A percentile compares a stretch with the other conserved stretches of the same genome.
Evolutionary conservation across 2,797 vertebrate species (phyloP).

Genomic region (Poecile montanus): DNA sequence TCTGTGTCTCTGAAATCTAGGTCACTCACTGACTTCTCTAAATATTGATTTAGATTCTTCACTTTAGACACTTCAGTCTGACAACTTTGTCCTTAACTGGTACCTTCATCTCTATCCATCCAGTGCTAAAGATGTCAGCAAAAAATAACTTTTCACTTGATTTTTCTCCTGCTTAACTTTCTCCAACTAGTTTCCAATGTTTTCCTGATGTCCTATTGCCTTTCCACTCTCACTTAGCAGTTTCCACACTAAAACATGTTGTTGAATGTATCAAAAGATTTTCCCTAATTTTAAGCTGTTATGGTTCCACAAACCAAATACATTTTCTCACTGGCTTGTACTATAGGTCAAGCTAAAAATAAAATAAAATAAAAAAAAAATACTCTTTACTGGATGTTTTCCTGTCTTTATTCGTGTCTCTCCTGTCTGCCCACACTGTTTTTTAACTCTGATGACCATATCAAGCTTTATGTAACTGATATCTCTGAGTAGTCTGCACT

Average conservation of each 20-base stretch:
- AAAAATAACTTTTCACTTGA: not conserved
- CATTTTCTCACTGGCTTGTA: not conserved
- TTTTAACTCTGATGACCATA: not conserved
- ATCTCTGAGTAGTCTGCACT: not conserved
- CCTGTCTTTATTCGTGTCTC: not conserved
- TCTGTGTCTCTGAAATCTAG: not conserved
- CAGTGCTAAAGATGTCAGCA: not conserved
- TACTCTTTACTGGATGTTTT: not conserved
- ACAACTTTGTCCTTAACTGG: not conserved
- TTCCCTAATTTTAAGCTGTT: not conserved
- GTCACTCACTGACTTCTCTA: not conserved
- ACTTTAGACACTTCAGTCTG: not conserved
- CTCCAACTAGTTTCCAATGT: not conserved
- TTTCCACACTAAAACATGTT: not conserved
- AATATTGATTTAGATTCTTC: not conserved
- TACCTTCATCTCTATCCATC: not conserved
- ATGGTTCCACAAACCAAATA: not conserved
- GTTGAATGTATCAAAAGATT: not conserved
- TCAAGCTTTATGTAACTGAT: not conserved
- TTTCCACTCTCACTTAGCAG: not conserved
- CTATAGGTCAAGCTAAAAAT: not conserved
- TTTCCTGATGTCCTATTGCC: not conserved
- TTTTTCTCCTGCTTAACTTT: not conserved
- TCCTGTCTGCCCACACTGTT: not conserved
- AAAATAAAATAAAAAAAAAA: not conserved